Base-by-base conservation (phyloP, 2,888 invertebrate genomes). In the Hirtodrosophila duncani region DNA sequence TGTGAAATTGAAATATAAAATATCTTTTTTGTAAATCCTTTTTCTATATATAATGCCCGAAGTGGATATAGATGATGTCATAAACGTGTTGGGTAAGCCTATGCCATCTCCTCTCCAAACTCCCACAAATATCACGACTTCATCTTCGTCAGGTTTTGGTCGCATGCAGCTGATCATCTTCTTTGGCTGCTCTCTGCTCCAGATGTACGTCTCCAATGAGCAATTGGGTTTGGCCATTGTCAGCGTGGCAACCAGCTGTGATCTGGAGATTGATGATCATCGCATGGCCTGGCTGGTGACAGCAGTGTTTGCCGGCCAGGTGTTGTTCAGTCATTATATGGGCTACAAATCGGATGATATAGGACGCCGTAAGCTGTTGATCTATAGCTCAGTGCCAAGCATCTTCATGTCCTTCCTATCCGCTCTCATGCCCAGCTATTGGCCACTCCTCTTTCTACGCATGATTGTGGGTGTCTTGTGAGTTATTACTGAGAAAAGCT, bases 261-360 rank as follows among this genome's bases (percentile, higher is more conserved):
- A 66, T 4, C 34, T 49, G 7, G 0, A 23, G 0, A 55, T 66
- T 0, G 20, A 49, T 6, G 39, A 51, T 3, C 33, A 52, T 3
- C 43, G 41, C 2, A 23, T 46, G 45, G 31, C 43, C 1, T 66
- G 60, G 60, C 30, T 67, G 4, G 37, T 67, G 34, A 9, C 20
- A 1, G 13, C 45, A 1, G 24, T 29, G 3, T 49, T 63, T 14
- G 0, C 29, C 0, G 39, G 49, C 0, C 66, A 66, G 27, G 10
- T 63, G 4, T 4, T 13, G 2, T 14, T 31, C 2, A 46, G 46
- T 5, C 55, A 43, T 4, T 60, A 14, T 17, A 42, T 63, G 52
- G 66, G 66, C 10, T 46, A 36, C 4, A 14, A 63, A n/a, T 11
- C 63, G 7, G 66, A 66, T 45, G 26, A 11, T 4, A 56, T 60